Conservation (phyloP, 2,888 invertebrate genomes). For the Lycia hirtaria region DNA sequence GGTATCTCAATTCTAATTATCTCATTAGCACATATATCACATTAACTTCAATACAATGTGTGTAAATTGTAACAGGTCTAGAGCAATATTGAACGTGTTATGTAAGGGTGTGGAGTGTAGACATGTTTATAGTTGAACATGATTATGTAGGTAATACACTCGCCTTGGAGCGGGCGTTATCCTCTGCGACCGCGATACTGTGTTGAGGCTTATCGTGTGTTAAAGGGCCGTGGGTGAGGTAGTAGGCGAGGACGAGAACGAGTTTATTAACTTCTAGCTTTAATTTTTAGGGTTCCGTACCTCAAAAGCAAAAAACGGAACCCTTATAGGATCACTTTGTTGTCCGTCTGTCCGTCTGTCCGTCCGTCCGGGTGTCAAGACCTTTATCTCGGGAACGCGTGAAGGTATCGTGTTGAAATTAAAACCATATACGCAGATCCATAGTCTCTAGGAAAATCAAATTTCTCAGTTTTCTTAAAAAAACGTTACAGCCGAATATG, state of each 20-base stretch:
- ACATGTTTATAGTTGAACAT: conserved; percentile 49
- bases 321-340: no score
- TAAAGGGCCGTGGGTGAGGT: conserved; percentile 34
- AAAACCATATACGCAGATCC: no score
- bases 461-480: no score
- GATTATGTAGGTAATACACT: conserved; percentile 48
- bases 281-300: no score
- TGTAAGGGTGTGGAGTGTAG: conserved; percentile 61
- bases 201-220: conserved; percentile 59
- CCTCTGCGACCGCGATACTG: conserved; percentile 66
- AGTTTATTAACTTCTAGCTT: not conserved
- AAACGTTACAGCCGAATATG: no score
- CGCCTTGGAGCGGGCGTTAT: conserved; percentile 78
- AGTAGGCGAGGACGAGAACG: conserved; percentile 9
- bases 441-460: no score
- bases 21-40: not conserved
- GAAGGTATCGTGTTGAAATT: no score
- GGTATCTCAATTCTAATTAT: not conserved
- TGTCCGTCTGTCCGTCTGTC: no score
- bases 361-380: no score
- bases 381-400: no score
- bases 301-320: no score
- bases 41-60: conserved; percentile 30
- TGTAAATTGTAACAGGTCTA: conserved; percentile 50
- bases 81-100: conserved; percentile 58